These are phyloP conservation scores for Saccopteryx bilineata DNA, from an alignment of 2,113 vertebrate species.

Conservation along the genomic window DNA sequence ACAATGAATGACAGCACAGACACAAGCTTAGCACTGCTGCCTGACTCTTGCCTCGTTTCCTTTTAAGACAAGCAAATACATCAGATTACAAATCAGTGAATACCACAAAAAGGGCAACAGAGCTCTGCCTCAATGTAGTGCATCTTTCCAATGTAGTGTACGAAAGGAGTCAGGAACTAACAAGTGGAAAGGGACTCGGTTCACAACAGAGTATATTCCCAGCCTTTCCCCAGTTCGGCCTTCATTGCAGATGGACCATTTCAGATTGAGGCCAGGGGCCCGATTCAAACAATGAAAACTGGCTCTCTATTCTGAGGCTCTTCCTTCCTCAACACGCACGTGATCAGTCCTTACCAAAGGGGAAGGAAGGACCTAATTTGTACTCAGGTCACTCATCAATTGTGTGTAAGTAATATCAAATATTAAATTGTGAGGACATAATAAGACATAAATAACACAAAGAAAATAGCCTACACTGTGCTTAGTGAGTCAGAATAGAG, in stretches of 20 bases:
- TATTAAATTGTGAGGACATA: background rate
- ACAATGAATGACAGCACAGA: conserved; percentile 62
- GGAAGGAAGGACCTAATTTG: background rate
- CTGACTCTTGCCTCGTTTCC: conserved; percentile 48
- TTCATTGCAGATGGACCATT: background rate
- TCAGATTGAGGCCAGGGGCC: background rate
- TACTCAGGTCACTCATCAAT: background rate
- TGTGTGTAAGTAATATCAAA: background rate
- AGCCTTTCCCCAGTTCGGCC: background rate
- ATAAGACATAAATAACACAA: background rate
- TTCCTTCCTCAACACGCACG: background rate
- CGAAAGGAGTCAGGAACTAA: background rate
- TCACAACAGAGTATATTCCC: background rate
- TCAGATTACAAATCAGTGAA: conserved; percentile 64
- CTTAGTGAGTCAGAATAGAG: background rate
- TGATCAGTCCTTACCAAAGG: background rate
- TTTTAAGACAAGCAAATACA: conserved; percentile 75
- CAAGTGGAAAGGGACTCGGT: background rate
- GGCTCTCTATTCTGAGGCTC: background rate
- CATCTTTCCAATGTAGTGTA: background rate
- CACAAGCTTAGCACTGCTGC: background rate
- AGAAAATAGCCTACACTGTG: background rate
- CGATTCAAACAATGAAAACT: background rate
- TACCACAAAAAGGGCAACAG: conserved; percentile 51
- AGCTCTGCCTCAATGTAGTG: conserved; percentile 41